Evolutionary conservation across 2,888 invertebrate species (phyloP), one percentile per base, ranked within the genome.

Genomic region (Polyommatus icarus): DNA sequence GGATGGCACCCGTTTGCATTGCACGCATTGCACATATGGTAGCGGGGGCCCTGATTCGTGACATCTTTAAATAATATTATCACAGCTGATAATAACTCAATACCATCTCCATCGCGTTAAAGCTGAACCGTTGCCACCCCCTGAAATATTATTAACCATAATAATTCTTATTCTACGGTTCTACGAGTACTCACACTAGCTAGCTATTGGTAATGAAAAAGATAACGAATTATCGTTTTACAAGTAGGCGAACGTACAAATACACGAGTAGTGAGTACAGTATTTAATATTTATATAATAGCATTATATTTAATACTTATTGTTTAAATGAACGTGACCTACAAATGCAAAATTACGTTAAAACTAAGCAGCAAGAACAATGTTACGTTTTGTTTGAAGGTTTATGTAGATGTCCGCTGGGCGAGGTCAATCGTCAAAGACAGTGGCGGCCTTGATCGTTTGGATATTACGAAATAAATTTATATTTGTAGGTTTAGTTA

Each of bases 321-420:
- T 67, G 15, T 29, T 29, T 18, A 67, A 32, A 46, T 46, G 46
- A 46, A 46, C 75, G 12, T 75, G 75, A 75, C 54, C 75, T 75
- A 75, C 54, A 75, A 72, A 75, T 75, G 75, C 54, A 54, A 54
- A 75, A 50, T 75, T 54, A 50, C 46, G 50, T 75, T 54, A 54
- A 50, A 75, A 75, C 54, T 46, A 50, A 50, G 18, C 73, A 46
- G 50, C 75, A 54, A 50, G 24, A 54, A 75, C 50, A 18, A 24
- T 50, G 75, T 54, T 75, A 75, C 75, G 46, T 50, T 75, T 75
- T 75, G 54, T 75, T 67, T 75, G 75, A 75, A 75, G 75, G 75
- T 75, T 75, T 50, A 75, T 75, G 75, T 75, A 46, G 73, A 73
- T 46, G 46, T 73, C 46, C 50, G 75, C 46, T 75, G 75, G 29